Percentiles rank a stretch among this genome's conserved stretches.
Conservation (phyloP, 2,797 vertebrate species). For the Petrocephalus schoutedeni region DNA sequence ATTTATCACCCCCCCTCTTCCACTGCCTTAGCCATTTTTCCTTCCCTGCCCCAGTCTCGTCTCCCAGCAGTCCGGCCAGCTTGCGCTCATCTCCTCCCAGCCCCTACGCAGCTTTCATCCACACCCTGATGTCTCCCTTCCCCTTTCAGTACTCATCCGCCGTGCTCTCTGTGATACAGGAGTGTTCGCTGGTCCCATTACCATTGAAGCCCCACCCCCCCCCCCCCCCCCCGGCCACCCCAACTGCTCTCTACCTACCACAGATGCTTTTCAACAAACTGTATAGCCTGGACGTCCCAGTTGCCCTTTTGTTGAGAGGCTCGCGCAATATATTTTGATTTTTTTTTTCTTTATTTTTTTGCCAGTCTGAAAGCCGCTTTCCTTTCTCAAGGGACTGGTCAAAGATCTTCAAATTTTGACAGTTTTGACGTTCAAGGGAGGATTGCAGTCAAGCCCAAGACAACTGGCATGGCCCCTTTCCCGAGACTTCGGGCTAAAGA, state of each 20-base stretch:
- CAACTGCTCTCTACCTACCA: neutral
- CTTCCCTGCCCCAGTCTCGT: neutral
- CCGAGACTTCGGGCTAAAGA: neutral
- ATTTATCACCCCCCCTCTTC: neutral
- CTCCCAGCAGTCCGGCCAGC: neutral
- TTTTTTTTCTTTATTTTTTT: neutral
- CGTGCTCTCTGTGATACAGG: neutral
- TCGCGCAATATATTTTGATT: neutral
- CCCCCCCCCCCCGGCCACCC: neutral
- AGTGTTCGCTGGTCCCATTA: neutral
- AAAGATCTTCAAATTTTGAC: neutral
- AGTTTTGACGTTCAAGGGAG: neutral
- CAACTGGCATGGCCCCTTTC: neutral
- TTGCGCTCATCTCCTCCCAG: neutral
- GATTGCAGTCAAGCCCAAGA: neutral
- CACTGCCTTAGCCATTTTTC: neutral
- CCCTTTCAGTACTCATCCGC: neutral
- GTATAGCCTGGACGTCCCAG: neutral
- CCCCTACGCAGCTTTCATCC: neutral
- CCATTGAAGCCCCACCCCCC: neutral
- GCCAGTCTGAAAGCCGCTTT: neutral
- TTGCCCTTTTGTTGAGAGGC: neutral
- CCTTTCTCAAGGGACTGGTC: neutral
- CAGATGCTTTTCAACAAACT: neutral
- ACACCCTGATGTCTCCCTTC: neutral